These are phyloP conservation scores for Hydrolagus affinis DNA, from an alignment of 2,113 vertebrate genomes.

Conservation along the genomic window DNA sequence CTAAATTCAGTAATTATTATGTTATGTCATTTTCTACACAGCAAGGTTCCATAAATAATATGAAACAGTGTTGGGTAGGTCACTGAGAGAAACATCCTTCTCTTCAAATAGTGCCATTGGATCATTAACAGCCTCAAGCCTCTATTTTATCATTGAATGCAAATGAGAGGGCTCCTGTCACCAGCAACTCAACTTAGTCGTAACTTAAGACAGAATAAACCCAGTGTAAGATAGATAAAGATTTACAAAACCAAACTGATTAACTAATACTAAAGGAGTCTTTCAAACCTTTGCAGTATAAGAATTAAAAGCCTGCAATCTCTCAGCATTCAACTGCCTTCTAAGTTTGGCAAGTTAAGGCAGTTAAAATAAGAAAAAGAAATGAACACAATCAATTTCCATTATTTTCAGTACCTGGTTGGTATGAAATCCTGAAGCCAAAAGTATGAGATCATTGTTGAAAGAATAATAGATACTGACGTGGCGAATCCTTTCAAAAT, in stretches of 20 bases:
- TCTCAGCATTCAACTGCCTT: neutral
- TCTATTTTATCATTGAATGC: too few relatives aligned
- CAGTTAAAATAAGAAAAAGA: neutral
- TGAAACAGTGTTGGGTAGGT: too few relatives aligned
- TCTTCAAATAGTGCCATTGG: too few relatives aligned
- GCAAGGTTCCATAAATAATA: too few relatives aligned
- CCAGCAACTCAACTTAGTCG: too few relatives aligned
- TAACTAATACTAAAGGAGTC: neutral
- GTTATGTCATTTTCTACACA: too few relatives aligned
- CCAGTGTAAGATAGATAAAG: too few relatives aligned
- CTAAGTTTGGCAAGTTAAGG: neutral
- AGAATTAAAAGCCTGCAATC: neutral
- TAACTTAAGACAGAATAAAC: too few relatives aligned
- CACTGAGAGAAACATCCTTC: too few relatives aligned
- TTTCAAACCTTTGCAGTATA: neutral
- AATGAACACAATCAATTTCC: neutral
- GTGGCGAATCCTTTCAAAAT: constrained; percentile 97
- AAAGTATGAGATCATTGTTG: constrained; percentile 92
- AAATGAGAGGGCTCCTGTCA: too few relatives aligned
- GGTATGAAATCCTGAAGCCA: constrained; percentile 90
- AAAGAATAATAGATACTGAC: constrained; percentile 94
- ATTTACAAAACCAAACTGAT: neutral
- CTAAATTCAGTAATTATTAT: too few relatives aligned
- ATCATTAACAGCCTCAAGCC: too few relatives aligned
- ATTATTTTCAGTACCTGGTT: constrained; percentile 63